Percentiles rank a stretch among this genome's conserved stretches.
phyloP scores from a whole-genome alignment of 2,888 invertebrate genomes.

The Sesamia inferens region DNA sequence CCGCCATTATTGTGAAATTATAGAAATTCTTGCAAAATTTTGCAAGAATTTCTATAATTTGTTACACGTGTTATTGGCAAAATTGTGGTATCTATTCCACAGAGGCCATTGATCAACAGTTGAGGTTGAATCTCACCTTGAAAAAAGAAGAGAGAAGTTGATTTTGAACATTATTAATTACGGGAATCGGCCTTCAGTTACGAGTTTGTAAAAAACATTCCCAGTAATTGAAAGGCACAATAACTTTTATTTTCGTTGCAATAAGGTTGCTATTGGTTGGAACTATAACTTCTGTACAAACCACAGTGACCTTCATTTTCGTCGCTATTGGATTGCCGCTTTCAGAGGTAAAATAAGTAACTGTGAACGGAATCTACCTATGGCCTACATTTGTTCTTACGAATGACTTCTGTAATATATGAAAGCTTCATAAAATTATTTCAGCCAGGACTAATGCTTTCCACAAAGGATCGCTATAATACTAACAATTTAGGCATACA shows the following conservation, averaged over 20 bases:
- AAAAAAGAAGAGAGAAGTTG: no score
- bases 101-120: no score
- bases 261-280: neutral
- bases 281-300: neutral
- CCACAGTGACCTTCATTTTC: neutral
- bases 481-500: constrained; percentile 32
- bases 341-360: neutral
- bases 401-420: neutral
- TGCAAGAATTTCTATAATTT: no score
- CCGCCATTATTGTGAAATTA: no score
- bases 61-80: no score
- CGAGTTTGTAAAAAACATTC: neutral
- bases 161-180: no score
- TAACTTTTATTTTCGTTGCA: neutral
- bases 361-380: neutral
- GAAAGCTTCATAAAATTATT: neutral
- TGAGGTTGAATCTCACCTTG: no score
- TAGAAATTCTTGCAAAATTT: no score
- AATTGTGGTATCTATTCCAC: no score
- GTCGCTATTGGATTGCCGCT: neutral
- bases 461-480: constrained; percentile 19
- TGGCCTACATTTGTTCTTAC: neutral
- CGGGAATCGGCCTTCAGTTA: no score
- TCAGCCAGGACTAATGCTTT: neutral
- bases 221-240: neutral